Evolutionary conservation across 2,797 vertebrate species (phyloP).

Genomic region (Ambastaia sidthimunki): DNA sequence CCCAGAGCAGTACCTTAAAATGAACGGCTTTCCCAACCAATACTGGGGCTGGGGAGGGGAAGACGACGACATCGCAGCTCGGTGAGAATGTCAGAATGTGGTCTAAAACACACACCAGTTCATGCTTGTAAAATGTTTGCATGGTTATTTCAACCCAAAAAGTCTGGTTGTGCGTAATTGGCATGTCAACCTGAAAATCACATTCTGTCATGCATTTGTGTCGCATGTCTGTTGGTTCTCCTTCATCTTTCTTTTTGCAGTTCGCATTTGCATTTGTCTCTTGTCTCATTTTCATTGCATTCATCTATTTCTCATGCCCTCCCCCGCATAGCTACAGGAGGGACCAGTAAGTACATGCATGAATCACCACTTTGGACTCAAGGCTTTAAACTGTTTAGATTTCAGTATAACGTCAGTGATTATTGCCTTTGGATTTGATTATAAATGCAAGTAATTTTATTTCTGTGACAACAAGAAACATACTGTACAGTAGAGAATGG

Average conservation of each 20-base stretch:
- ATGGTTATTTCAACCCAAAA: background rate
- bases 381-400: conserved; percentile 55
- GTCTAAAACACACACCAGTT: background rate
- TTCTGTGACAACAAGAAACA: background rate
- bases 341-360: conserved; percentile 72
- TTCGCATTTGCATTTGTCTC: conserved; percentile 46
- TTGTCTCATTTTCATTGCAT: conserved; percentile 67
- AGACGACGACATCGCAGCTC: conserved; percentile 93
- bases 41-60: conserved; percentile 99
- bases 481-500: conserved; percentile 2
- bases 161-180: background rate
- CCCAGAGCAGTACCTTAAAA: conserved; percentile 96
- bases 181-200: background rate
- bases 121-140: background rate
- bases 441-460: conserved; percentile 1
- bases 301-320: conserved; percentile 66
- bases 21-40: conserved; percentile 96
- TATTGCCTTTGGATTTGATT: conserved; percentile 3
- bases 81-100: conserved; percentile 74
- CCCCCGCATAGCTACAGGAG: conserved; percentile 61
- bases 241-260: conserved; percentile 44
- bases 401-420: conserved; percentile 1
- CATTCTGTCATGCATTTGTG: conserved; percentile 34
- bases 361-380: conserved; percentile 50
- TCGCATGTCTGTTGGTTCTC: conserved; percentile 40